Evolutionary conservation across 2,888 invertebrate species (phyloP).

Genomic region (Strigamia transsilvanica): DNA sequence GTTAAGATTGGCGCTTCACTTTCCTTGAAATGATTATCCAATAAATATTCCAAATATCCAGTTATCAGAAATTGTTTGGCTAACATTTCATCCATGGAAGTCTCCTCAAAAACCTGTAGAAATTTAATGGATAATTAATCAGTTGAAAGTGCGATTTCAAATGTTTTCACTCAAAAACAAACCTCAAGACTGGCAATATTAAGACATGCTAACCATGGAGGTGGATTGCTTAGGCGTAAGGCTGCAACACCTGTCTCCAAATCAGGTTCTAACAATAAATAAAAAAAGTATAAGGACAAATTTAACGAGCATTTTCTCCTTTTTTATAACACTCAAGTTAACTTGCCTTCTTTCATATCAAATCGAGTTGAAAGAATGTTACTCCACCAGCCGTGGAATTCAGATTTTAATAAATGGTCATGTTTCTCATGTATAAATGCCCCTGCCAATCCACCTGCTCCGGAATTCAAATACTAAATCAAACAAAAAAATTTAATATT

Average conservation of each 20-base stretch:
- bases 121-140: not conserved
- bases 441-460: constrained; percentile 67
- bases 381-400: constrained; percentile 70
- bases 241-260: constrained; percentile 65
- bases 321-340: not conserved
- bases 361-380: constrained; percentile 67
- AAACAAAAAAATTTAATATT: constrained; percentile 10
- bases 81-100: constrained; percentile 63
- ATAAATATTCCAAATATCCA: constrained; percentile 67
- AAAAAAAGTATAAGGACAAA: constrained; percentile 39
- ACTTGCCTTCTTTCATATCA: constrained; percentile 66
- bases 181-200: constrained; percentile 58
- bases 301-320: not conserved
- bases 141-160: too few species aligned
- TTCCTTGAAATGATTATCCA: constrained; percentile 59
- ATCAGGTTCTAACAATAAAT: constrained; percentile 63
- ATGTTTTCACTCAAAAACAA: not conserved
- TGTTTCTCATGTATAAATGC: constrained; percentile 67
- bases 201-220: constrained; percentile 63
- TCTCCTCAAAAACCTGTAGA: constrained; percentile 66
- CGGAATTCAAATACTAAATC: constrained; percentile 66
- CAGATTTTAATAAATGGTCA: constrained; percentile 57
- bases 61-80: constrained; percentile 67
- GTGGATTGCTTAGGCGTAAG: constrained; percentile 68
- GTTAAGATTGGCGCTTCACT: constrained; percentile 57